Evolutionary conservation across 1,140 invertebrate species (phyloP).

Genomic region (Drosophila pruinosa): DNA sequence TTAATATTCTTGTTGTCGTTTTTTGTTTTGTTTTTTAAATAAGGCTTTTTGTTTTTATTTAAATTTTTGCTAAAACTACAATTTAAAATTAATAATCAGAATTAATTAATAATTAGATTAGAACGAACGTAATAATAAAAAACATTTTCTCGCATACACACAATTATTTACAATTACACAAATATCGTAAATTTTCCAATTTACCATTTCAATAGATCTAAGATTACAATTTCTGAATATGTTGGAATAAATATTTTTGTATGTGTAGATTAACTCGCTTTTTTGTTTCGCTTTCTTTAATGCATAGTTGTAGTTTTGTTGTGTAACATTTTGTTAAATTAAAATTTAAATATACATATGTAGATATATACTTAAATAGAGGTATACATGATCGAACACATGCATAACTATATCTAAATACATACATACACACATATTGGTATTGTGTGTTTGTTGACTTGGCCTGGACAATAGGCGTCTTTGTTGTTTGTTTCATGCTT

Average conservation of each 20-base stretch:
- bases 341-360: constrained; percentile 10
- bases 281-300: constrained; percentile 17
- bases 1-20: constrained; percentile 11
- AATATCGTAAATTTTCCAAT: constrained; percentile 56
- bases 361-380: constrained; percentile 27
- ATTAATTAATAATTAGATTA: constrained; percentile 77
- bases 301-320: constrained; percentile 33
- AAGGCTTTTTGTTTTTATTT: constrained; percentile 78
- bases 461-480: constrained; percentile 29
- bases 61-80: constrained; percentile 81
- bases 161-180: constrained; percentile 65
- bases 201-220: constrained; percentile 42
- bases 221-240: constrained; percentile 54
- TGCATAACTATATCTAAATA: constrained; percentile 6
- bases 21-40: constrained; percentile 65
- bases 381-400: constrained; percentile 25
- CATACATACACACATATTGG: constrained; percentile 1
- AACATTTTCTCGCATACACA: constrained; percentile 70
- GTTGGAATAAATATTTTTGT: constrained; percentile 70
- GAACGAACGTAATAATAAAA: constrained; percentile 73
- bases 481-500: background rate
- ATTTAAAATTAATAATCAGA: constrained; percentile 79
- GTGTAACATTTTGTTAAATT: constrained; percentile 9
- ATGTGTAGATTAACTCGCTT: constrained; percentile 19
- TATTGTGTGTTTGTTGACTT: constrained; percentile 51